phyloP scores from a whole-genome alignment of 2,113 vertebrate species.

The Tragelaphus scriptus region DNA sequence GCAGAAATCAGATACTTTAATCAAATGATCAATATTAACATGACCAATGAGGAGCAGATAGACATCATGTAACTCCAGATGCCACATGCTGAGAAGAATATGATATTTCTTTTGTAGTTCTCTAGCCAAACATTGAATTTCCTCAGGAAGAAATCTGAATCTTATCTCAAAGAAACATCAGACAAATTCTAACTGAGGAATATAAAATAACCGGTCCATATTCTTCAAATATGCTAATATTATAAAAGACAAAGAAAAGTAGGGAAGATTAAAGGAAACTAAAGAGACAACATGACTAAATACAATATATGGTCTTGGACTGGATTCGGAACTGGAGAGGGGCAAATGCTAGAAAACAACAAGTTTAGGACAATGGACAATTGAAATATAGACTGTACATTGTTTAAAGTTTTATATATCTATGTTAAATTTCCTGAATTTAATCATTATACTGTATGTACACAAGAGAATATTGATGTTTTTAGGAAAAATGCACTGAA shows the following conservation, averaged over 20 bases:
- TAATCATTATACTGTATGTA: not conserved
- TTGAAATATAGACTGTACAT: not conserved
- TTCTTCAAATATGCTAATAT: not conserved
- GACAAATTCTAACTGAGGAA: not conserved
- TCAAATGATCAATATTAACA: not conserved
- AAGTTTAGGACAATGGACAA: not conserved
- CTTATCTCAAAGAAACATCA: not conserved
- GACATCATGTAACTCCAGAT: not conserved
- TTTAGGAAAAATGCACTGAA: not conserved
- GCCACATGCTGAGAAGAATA: not conserved
- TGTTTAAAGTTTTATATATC: not conserved
- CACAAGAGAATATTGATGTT: not conserved
- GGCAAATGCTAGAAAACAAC: not conserved
- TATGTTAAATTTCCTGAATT: not conserved
- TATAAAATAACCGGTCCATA: not conserved
- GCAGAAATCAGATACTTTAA: not conserved
- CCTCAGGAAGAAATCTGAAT: not conserved
- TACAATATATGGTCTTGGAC: not conserved
- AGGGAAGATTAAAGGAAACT: not conserved
- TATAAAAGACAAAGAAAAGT: slow-evolving; percentile 4
- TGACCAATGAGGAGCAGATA: not conserved
- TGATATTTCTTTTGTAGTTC: not conserved
- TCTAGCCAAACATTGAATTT: not conserved
- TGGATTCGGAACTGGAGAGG: not conserved
- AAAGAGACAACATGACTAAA: not conserved